Percentiles rank a stretch among this genome's conserved stretches.
Evolutionary conservation across 2,888 invertebrate genomes (phyloP).

Genomic region (Heliconius cydno): DNA sequence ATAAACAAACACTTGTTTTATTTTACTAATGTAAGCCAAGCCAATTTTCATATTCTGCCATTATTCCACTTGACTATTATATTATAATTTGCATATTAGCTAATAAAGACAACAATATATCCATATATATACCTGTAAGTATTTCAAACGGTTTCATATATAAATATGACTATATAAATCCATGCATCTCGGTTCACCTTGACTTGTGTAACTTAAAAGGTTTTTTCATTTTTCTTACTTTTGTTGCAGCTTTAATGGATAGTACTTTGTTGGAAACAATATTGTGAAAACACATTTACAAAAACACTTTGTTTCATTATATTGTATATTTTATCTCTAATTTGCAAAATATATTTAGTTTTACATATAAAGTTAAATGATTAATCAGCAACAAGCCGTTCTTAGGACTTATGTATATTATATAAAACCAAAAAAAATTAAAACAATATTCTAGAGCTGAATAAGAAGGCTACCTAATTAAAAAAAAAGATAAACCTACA

Average conservation of each 20-base stretch:
- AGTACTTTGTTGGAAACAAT: neutral
- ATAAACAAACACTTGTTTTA: constrained; percentile 13
- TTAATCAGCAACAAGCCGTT: no score
- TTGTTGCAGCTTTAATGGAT: constrained; percentile 12
- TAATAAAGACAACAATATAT: neutral
- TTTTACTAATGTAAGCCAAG: neutral
- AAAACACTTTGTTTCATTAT: neutral
- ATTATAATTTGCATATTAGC: neutral
- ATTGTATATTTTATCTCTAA: no score
- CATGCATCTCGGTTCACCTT: constrained; percentile 13
- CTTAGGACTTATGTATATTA: neutral
- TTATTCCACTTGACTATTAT: neutral
- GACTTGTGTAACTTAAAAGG: neutral
- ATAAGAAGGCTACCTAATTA: no score
- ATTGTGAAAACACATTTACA: neutral
- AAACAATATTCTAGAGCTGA: no score
- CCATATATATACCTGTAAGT: neutral
- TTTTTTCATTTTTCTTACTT: constrained; percentile 5
- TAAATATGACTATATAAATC: neutral
- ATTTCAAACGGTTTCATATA: neutral
- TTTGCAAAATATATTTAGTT: no score
- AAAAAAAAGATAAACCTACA: no score
- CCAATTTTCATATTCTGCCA: no score
- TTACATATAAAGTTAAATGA: no score
- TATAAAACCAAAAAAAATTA: no score